Evolutionary conservation across 2,113 vertebrate species (phyloP).

Genomic region (Pachyramphus minor): DNA sequence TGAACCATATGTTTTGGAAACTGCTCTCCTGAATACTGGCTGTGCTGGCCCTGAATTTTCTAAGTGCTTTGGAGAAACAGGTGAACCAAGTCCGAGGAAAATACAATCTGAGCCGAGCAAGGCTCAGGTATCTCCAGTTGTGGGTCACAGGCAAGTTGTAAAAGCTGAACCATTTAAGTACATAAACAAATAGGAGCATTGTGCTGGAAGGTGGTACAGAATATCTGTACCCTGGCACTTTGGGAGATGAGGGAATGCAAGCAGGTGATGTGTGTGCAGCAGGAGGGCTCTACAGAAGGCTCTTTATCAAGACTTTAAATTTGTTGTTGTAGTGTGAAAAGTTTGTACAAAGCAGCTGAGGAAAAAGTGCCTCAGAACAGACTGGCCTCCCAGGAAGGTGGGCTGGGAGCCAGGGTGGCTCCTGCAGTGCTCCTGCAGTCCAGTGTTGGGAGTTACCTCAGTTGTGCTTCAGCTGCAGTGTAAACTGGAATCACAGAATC

Average conservation of each 20-base stretch:
- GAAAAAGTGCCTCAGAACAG: neutral
- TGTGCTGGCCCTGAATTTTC: neutral
- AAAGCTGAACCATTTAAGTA: neutral
- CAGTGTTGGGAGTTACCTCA: neutral
- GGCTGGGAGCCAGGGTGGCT: accelerated
- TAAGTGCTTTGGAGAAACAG: neutral
- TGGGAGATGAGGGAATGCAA: neutral
- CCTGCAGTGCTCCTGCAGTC: neutral
- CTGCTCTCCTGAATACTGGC: neutral
- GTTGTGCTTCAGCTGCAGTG: neutral
- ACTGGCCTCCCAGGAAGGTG: neutral
- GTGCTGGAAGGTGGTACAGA: neutral
- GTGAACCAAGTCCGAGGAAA: neutral
- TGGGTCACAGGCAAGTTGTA: neutral
- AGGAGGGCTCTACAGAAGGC: neutral
- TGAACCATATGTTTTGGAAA: neutral
- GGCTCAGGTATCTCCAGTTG: neutral
- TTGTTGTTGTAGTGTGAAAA: neutral
- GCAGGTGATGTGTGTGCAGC: neutral
- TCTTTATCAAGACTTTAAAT: neutral
- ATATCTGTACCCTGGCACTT: neutral
- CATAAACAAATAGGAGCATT: neutral
- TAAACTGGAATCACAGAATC: neutral
- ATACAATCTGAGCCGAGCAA: neutral
- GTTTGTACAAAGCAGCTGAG: neutral